Evolutionary conservation across 1,140 invertebrate genomes (phyloP).

Genomic region (Ceratina australensis): DNA sequence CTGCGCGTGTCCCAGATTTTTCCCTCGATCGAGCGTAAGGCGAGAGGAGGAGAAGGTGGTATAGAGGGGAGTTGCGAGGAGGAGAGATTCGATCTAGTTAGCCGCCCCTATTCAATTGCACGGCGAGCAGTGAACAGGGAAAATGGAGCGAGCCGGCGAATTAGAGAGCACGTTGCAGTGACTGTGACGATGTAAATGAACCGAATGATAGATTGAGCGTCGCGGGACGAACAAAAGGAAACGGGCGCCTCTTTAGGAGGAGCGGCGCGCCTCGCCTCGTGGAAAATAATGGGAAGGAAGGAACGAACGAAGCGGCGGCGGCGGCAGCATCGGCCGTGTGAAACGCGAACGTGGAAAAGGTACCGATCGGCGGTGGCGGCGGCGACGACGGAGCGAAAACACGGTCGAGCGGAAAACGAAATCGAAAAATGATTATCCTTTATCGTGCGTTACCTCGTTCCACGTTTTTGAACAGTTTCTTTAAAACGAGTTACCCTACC

Average conservation of each 20-base stretch:
- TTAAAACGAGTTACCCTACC: too few species aligned
- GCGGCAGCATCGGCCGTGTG: background rate
- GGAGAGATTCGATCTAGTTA: background rate
- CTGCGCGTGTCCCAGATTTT: background rate
- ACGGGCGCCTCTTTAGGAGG: conserved; percentile 1
- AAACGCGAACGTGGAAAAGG: background rate
- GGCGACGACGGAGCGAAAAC: too few species aligned
- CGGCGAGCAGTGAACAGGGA: background rate
- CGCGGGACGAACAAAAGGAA: conserved; percentile 6
- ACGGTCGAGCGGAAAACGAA: background rate
- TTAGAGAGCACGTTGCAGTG: conserved; percentile 12
- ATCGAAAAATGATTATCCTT: conserved; percentile 14
- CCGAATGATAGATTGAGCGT: conserved; percentile 29
- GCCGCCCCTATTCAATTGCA: conserved; percentile 2
- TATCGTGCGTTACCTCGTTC: background rate
- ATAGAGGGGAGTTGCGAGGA: too few species aligned
- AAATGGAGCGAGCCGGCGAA: background rate
- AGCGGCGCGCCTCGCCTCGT: too few species aligned
- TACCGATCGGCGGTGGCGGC: background rate
- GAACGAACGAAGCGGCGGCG: background rate
- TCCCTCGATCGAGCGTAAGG: background rate
- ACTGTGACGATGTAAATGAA: conserved; percentile 24
- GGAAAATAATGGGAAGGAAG: conserved; percentile 12
- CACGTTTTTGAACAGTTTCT: background rate
- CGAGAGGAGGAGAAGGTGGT: too few species aligned